Evolutionary conservation across 1,140 invertebrate genomes (phyloP).

Genomic region (Pseudomyrmex flavicornis): DNA sequence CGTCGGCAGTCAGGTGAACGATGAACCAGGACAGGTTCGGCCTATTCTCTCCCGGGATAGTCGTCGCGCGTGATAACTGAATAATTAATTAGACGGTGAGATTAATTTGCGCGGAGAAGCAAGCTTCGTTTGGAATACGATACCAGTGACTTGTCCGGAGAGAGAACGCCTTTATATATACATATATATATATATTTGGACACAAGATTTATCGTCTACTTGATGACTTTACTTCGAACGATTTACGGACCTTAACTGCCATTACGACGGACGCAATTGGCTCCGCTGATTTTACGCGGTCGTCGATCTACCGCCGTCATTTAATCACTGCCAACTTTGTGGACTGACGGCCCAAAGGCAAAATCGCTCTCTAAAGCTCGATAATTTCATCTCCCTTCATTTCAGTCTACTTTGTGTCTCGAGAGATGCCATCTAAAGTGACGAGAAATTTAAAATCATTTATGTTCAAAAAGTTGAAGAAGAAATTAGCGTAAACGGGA

Average conservation of each 20-base stretch:
- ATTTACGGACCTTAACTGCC: slow-evolving; percentile 64
- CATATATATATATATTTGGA: background rate
- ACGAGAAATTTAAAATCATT: slow-evolving; percentile 6
- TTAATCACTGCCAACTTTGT: slow-evolving; percentile 41
- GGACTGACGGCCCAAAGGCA: slow-evolving; percentile 1
- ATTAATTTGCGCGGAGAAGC: slow-evolving; percentile 71
- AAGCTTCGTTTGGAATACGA: slow-evolving; percentile 67
- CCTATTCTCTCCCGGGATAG: slow-evolving; percentile 71
- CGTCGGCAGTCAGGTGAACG: slow-evolving; percentile 62
- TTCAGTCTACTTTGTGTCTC: background rate
- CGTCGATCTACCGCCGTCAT: slow-evolving; percentile 13
- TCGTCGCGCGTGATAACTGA: slow-evolving; percentile 77
- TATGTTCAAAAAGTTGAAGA: slow-evolving; percentile 13
- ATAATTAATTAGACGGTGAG: slow-evolving; percentile 80
- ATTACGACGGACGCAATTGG: slow-evolving; percentile 43
- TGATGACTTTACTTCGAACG: slow-evolving; percentile 72
- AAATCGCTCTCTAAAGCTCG: slow-evolving; percentile 18
- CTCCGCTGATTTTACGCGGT: slow-evolving; percentile 31
- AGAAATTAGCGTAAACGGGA: background rate
- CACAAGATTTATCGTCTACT: slow-evolving; percentile 71
- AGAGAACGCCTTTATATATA: slow-evolving; percentile 4
- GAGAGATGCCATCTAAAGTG: background rate
- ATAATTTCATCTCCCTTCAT: slow-evolving; percentile 5
- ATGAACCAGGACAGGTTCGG: slow-evolving; percentile 68
- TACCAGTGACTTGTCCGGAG: slow-evolving; percentile 50